Conservation (phyloP, 2,113 vertebrate species). For the Emydocephalus ijimae region DNA sequence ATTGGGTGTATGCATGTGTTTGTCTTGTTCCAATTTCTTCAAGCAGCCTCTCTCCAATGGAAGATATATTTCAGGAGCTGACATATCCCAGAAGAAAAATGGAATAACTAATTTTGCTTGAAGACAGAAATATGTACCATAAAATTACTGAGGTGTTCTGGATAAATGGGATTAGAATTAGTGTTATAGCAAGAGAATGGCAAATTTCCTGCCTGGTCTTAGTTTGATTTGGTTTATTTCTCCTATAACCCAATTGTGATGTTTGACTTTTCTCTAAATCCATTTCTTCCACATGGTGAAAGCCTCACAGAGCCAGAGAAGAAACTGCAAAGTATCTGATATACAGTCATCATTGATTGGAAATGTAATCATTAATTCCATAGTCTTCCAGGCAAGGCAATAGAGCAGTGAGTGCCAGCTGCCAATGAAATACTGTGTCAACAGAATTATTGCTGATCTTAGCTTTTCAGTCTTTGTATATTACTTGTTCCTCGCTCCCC, state of each 20-base stretch:
- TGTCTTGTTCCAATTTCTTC: background rate
- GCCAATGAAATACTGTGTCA: constrained; percentile 16
- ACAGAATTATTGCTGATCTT: constrained; percentile 12
- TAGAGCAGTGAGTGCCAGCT: background rate
- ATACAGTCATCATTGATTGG: constrained; percentile 15
- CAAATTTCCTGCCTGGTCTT: background rate
- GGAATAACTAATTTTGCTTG: background rate
- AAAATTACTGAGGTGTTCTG: background rate
- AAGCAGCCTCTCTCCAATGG: background rate
- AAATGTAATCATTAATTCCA: constrained; percentile 15
- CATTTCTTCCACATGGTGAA: background rate
- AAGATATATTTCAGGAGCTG: background rate
- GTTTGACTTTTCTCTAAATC: background rate
- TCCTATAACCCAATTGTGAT: background rate
- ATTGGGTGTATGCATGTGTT: background rate
- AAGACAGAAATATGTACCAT: background rate
- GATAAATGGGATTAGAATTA: background rate
- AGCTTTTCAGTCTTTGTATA: background rate
- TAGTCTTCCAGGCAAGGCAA: constrained; percentile 5
- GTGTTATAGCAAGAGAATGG: background rate
- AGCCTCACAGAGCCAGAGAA: background rate
- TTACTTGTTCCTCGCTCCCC: background rate
- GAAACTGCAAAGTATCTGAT: constrained; percentile 9
- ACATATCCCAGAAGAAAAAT: background rate
- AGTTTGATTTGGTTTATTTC: background rate